These are phyloP conservation scores for Opisthograptis luteolata DNA, from an alignment of 2,888 invertebrate genomes.

Conservation along the genomic window DNA sequence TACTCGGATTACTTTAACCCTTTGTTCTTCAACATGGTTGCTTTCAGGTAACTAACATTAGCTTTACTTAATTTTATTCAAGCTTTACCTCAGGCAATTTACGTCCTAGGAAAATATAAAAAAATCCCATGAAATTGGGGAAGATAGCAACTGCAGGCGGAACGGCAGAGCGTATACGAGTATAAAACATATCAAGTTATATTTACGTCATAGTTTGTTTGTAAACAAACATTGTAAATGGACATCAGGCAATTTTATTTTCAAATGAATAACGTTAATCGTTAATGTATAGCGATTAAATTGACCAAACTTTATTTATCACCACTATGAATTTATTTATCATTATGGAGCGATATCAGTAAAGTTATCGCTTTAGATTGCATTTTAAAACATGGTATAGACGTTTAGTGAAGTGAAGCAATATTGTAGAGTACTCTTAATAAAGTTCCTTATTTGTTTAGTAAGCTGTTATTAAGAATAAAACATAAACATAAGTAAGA, in stretches of 20 bases:
- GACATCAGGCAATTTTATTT: neutral
- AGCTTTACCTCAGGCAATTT: too few relatives aligned
- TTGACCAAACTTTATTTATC: conserved; percentile 13
- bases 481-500: too few relatives aligned
- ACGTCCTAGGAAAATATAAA: neutral
- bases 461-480: too few relatives aligned
- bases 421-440: too few relatives aligned
- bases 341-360: conserved; percentile 11
- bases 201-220: conserved; percentile 17
- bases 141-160: neutral
- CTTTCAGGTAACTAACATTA: conserved; percentile 50
- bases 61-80: too few relatives aligned
- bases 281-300: conserved; percentile 18
- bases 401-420: conserved; percentile 7
- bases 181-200: neutral
- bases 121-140: neutral
- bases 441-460: too few relatives aligned
- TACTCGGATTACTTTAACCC: conserved; percentile 38
- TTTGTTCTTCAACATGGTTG: conserved; percentile 44
- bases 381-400: conserved; percentile 12
- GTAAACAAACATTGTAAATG: conserved; percentile 16
- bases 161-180: neutral
- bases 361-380: conserved; percentile 15
- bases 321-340: conserved; percentile 17
- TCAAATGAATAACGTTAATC: neutral